These are phyloP conservation scores for Hyperopisus bebe DNA, from an alignment of 2,113 vertebrate genomes.

Conservation along the genomic window DNA sequence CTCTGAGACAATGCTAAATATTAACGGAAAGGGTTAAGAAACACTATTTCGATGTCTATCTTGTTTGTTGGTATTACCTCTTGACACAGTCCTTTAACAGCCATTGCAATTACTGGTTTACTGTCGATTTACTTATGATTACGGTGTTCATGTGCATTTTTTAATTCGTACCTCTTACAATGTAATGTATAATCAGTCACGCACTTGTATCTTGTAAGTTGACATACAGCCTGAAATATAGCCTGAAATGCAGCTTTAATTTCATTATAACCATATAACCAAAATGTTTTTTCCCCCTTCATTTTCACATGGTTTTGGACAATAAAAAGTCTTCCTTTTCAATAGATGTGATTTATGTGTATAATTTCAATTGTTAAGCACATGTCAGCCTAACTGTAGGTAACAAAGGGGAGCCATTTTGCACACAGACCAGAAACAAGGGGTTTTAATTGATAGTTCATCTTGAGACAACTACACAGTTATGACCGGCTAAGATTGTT, in stretches of 20 bases:
- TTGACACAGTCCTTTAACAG: background rate
- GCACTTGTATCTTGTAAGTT: background rate
- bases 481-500: background rate
- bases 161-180: background rate
- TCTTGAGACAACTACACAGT: background rate
- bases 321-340: background rate
- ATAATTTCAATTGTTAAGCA: background rate
- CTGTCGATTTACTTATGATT: background rate
- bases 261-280: background rate
- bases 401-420: background rate
- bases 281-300: background rate
- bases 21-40: background rate
- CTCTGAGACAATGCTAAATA: background rate
- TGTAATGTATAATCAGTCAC: background rate
- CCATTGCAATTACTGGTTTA: background rate
- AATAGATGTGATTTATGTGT: background rate
- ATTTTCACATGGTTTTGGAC: background rate
- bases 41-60: background rate
- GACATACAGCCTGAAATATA: background rate
- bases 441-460: background rate
- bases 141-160: background rate
- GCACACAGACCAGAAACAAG: background rate
- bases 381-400: background rate
- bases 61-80: background rate
- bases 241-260: background rate